phyloP scores from a whole-genome alignment of 2,113 vertebrate species.

The Nibea albiflora region DNA sequence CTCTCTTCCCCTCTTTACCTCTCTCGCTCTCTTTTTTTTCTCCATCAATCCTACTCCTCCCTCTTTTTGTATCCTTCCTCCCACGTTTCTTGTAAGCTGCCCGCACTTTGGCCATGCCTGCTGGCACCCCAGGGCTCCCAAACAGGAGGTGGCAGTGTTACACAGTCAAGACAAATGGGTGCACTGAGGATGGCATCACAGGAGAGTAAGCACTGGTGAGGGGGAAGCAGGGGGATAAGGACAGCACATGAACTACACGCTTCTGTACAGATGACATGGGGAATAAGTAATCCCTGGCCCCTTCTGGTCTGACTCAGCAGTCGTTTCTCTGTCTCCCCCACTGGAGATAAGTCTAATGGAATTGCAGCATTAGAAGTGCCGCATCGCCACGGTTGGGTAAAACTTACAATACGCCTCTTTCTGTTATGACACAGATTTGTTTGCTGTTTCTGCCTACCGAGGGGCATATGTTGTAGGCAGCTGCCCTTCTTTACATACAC shows the following conservation, averaged over 20 bases:
- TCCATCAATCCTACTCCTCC: slow-evolving; percentile 44
- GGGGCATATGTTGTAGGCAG: slow-evolving; percentile 61
- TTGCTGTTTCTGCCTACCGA: slow-evolving; percentile 62
- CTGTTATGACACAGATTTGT: slow-evolving; percentile 73
- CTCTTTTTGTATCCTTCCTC: slow-evolving; percentile 43
- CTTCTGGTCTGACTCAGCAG: slow-evolving; percentile 78
- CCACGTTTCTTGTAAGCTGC: slow-evolving; percentile 26
- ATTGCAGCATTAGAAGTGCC: slow-evolving; percentile 68
- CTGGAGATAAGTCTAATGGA: slow-evolving; percentile 77
- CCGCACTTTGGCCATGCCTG: slow-evolving; percentile 44
- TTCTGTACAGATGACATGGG: slow-evolving; percentile 72
- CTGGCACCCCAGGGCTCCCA: slow-evolving; percentile 71
- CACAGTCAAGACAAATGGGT: slow-evolving; percentile 71
- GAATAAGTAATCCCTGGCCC: slow-evolving; percentile 72
- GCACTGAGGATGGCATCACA: slow-evolving; percentile 58
- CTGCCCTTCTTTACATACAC: slow-evolving; percentile 57
- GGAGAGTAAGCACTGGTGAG: slow-evolving; percentile 58
- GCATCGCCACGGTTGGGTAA: slow-evolving; percentile 67
- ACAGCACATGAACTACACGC: slow-evolving; percentile 68
- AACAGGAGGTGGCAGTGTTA: slow-evolving; percentile 83
- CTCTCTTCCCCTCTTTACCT: slow-evolving; percentile 17
- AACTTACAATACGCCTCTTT: slow-evolving; percentile 72
- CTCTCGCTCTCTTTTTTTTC: slow-evolving; percentile 28
- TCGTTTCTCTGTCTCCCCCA: slow-evolving; percentile 69
- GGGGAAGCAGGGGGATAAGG: slow-evolving; percentile 61